These are phyloP conservation scores for Stigmatopora argus DNA, from an alignment of 2,113 vertebrate species.

Conservation along the genomic window DNA sequence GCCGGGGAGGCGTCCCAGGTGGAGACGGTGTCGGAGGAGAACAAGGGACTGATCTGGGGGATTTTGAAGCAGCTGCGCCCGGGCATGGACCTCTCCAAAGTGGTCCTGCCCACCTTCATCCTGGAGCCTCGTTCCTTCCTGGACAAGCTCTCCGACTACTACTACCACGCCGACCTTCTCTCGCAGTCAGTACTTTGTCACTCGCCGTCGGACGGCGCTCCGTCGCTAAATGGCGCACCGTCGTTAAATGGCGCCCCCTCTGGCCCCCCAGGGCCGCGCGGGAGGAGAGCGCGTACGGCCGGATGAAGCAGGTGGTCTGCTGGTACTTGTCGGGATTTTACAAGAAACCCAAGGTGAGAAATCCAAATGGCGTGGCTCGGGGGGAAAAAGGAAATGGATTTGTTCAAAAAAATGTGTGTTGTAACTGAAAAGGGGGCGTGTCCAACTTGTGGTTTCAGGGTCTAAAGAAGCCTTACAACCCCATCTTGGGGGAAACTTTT, in stretches of 20 bases:
- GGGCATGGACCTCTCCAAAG: conserved; percentile 90
- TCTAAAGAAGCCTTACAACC: conserved; percentile 97
- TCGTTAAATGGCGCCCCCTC: too few relatives aligned
- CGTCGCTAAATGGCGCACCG: too few relatives aligned
- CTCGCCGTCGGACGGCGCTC: too few relatives aligned
- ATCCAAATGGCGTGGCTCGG: too few relatives aligned
- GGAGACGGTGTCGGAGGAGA: conserved; percentile 88
- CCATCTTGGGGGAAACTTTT: conserved; percentile 91
- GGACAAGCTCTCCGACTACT: conserved; percentile 91
- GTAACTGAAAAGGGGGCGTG: too few relatives aligned
- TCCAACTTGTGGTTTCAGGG: too few relatives aligned
- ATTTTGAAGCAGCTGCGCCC: conserved; percentile 87
- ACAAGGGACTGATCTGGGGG: conserved; percentile 85
- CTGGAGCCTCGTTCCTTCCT: conserved; percentile 93
- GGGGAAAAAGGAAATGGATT: too few relatives aligned
- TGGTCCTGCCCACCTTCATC: conserved; percentile 90
- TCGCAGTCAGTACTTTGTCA: conserved; percentile 77
- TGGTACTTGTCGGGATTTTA: conserved; percentile 97
- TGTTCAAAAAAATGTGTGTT: too few relatives aligned
- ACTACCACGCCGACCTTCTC: conserved; percentile 88
- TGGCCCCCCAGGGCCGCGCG: conserved; percentile 74
- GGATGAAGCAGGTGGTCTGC: conserved; percentile 84
- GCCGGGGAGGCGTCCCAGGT: conserved; percentile 81
- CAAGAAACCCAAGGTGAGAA: conserved; percentile 89
- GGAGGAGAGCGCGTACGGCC: conserved; percentile 80